Evolutionary conservation across 2,888 invertebrate species (phyloP).

Genomic region (Chymomyza fuscimana): DNA sequence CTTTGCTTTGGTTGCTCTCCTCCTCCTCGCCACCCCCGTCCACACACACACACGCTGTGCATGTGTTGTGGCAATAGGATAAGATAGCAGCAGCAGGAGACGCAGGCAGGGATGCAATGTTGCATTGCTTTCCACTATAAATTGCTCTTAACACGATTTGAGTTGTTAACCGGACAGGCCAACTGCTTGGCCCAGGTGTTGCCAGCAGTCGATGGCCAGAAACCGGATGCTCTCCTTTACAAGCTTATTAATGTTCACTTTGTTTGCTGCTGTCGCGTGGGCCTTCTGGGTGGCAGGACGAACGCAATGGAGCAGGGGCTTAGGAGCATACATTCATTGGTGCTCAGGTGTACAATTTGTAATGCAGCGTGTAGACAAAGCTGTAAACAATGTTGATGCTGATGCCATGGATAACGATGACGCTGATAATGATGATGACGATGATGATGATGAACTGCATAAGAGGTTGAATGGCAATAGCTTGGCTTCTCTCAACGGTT

Average conservation of each 20-base stretch:
- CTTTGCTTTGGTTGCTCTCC: background rate
- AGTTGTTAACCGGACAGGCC: background rate
- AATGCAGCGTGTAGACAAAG: conserved; percentile 61
- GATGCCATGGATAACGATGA: conserved; percentile 26
- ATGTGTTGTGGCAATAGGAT: background rate
- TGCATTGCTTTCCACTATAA: background rate
- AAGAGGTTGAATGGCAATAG: conserved; percentile 10
- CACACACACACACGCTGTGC: background rate
- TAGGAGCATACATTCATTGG: conserved; percentile 4
- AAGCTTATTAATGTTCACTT: conserved; percentile 58
- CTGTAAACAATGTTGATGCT: conserved; percentile 62
- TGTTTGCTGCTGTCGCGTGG: conserved; percentile 14
- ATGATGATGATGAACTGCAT: conserved; percentile 29
- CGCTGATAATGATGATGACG: conserved; percentile 24
- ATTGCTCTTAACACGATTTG: conserved; percentile 21
- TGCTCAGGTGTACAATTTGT: conserved; percentile 30
- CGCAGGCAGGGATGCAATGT: background rate
- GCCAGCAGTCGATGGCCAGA: conserved; percentile 44
- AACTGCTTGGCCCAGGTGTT: conserved; percentile 44
- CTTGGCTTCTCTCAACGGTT: background rate
- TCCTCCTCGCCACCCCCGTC: background rate
- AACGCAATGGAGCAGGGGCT: too few relatives aligned
- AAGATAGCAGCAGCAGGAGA: background rate
- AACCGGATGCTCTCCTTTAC: conserved; percentile 41
- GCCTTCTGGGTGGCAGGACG: background rate